Conservation (phyloP, 2,113 vertebrate genomes). For the Sinocyclocheilus anophthalmus region DNA sequence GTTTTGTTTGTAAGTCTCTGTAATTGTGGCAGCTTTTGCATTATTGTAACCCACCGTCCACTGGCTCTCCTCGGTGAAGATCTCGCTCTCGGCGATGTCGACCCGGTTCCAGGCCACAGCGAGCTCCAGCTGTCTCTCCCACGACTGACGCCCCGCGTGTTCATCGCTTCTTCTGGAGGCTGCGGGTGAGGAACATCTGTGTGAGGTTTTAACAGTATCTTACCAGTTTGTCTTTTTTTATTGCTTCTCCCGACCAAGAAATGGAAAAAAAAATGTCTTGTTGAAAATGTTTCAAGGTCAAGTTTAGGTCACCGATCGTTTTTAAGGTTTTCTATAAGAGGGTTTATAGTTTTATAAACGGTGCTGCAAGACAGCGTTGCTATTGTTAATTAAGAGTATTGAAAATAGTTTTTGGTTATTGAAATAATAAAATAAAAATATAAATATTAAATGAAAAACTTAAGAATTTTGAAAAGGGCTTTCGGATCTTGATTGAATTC, state of each 20-base stretch:
- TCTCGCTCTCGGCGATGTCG: slow-evolving; percentile 92
- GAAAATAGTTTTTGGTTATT: too few relatives aligned
- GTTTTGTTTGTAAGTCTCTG: too few relatives aligned
- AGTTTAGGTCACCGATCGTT: too few relatives aligned
- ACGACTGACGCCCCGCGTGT: slow-evolving; percentile 75
- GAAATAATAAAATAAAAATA: too few relatives aligned
- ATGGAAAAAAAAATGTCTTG: background rate
- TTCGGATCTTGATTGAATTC: too few relatives aligned
- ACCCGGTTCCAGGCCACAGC: slow-evolving; percentile 95
- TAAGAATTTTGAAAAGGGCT: too few relatives aligned
- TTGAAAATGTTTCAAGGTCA: background rate
- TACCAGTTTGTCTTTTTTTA: background rate
- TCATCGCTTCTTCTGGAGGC: slow-evolving; percentile 81
- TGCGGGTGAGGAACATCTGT: slow-evolving; percentile 58
- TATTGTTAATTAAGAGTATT: background rate
- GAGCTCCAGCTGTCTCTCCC: slow-evolving; percentile 89
- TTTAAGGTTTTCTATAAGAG: too few relatives aligned
- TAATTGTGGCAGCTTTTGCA: too few relatives aligned
- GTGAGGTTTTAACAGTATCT: background rate
- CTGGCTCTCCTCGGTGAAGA: slow-evolving; percentile 89
- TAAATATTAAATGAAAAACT: too few relatives aligned
- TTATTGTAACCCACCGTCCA: slow-evolving; percentile 84
- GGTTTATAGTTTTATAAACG: background rate
- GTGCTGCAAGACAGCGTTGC: too few relatives aligned
- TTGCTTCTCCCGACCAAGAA: too few relatives aligned